These are phyloP conservation scores for Capromys pilorides DNA, from an alignment of 2,797 vertebrate species.

Conservation along the genomic window DNA sequence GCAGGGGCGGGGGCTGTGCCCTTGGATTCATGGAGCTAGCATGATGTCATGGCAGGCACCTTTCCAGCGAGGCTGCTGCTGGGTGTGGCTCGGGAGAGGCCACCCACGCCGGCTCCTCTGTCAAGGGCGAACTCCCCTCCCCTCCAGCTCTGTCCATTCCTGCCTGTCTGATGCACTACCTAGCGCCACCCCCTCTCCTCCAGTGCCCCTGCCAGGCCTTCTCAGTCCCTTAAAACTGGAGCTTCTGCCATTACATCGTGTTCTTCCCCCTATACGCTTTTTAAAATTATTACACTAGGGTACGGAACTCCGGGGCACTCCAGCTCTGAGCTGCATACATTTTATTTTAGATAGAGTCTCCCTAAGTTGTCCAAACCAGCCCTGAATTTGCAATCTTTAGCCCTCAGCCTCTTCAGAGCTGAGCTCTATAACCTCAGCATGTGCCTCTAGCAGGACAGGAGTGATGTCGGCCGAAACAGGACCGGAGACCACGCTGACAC, in stretches of 20 bases:
- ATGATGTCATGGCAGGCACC: background rate
- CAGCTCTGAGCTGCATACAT: background rate
- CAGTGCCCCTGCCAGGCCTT: background rate
- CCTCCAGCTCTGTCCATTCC: background rate
- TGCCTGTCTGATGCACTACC: background rate
- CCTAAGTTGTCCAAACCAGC: background rate
- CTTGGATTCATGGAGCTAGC: background rate
- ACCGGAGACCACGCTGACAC: background rate
- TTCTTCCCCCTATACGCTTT: background rate
- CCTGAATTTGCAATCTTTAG: background rate
- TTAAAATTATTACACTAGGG: background rate
- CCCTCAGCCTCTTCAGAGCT: background rate
- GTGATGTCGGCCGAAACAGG: background rate
- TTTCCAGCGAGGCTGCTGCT: background rate
- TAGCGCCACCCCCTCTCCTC: background rate
- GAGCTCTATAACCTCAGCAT: background rate
- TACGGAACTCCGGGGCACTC: background rate
- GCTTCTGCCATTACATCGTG: background rate
- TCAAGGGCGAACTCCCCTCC: background rate
- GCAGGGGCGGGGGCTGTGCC: background rate
- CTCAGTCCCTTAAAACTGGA: background rate
- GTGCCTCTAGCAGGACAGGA: background rate
- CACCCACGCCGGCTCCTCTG: background rate
- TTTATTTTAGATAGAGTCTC: background rate
- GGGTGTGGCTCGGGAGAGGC: conserved; percentile 17